Conservation (phyloP, 1,140 invertebrate genomes). For the Drosophila gunungcola region DNA sequence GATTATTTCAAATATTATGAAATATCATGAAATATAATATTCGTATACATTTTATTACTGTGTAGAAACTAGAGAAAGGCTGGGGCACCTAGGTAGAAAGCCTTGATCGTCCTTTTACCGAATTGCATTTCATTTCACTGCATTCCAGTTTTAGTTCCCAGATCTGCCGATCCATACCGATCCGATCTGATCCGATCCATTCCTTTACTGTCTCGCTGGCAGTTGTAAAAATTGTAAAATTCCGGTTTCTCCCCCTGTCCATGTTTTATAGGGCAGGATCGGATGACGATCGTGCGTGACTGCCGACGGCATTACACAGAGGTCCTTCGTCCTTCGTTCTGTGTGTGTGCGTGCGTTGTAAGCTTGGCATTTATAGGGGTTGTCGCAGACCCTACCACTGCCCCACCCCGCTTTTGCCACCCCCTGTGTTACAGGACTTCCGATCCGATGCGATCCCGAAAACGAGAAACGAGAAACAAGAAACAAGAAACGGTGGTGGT, state of each 20-base stretch:
- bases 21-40: too few species aligned
- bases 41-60: slow-evolving; percentile 7
- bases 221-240: slow-evolving; percentile 67
- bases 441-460: slow-evolving; percentile 46
- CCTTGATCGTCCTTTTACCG: slow-evolving; percentile 9
- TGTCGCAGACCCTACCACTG: slow-evolving; percentile 35
- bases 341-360: slow-evolving; percentile 50
- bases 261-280: slow-evolving; percentile 35
- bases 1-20: too few species aligned
- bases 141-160: slow-evolving; percentile 8
- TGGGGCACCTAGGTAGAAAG: slow-evolving; percentile 17
- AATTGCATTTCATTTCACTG: slow-evolving; percentile 17
- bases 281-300: slow-evolving; percentile 77
- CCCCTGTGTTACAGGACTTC: slow-evolving; percentile 61
- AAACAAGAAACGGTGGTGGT: slow-evolving; percentile 5
- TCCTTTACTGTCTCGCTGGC: slow-evolving; percentile 18
- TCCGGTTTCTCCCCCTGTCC: slow-evolving; percentile 57
- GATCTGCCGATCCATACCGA: background rate
- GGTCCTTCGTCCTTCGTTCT: slow-evolving; percentile 14
- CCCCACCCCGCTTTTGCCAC: slow-evolving; percentile 6
- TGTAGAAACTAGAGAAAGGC: slow-evolving; percentile 27
- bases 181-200: too few species aligned
- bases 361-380: slow-evolving; percentile 77
- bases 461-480: background rate
- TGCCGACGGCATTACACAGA: slow-evolving; percentile 46